Evolutionary conservation across 2,888 invertebrate species (phyloP), one percentile per base, ranked within the genome.

Genomic region (Polydrusus tereticollis): DNA sequence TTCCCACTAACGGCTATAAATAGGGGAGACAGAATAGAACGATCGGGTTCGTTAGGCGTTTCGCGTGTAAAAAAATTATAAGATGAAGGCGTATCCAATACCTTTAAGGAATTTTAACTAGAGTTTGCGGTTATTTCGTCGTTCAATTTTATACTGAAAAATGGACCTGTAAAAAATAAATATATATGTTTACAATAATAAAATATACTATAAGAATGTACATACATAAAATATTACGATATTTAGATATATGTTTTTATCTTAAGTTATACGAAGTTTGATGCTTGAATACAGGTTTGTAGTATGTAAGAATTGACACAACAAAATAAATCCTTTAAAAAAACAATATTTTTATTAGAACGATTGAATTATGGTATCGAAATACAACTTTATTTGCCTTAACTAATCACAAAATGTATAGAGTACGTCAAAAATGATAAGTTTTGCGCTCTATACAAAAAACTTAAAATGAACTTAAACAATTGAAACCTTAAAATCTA

Each of bases 271-370:
- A 20, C 18, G 21, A 59, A 3, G 23, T 36, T 41, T 18, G 16
- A 55, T 55, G 52, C 52, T 55, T 55, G 16, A 55, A 55, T 55
- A 55, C 29, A 55, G 52, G 29, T 55, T 33, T 29, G n/a, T 55
- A 33, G 52, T 10, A 23, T 29, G 26, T 55, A 55, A 33, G 52
- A 23, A 47, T 26, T 3, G 21, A 21, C 8, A 21, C 16, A 33
- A n/a, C 8, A 5, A 47, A 55, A 55, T 55, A 55, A 55, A 55
- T 16, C 10, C 5, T 21, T 26, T 5, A 47, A 47, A 18, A 52
- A 47, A 23, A 23, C 3, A 7, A 47, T 18, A 3, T 47, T 21
- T n/a, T 47, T 23, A n/a, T 23, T 47, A 47, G n/a, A n/a, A n/a
- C n/a, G n/a, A n/a, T n/a, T n/a, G n/a, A n/a, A n/a, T n/a, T n/a